These are phyloP conservation scores for Coregonus clupeaformis DNA, from an alignment of 2,113 vertebrate genomes.

Conservation along the genomic window DNA sequence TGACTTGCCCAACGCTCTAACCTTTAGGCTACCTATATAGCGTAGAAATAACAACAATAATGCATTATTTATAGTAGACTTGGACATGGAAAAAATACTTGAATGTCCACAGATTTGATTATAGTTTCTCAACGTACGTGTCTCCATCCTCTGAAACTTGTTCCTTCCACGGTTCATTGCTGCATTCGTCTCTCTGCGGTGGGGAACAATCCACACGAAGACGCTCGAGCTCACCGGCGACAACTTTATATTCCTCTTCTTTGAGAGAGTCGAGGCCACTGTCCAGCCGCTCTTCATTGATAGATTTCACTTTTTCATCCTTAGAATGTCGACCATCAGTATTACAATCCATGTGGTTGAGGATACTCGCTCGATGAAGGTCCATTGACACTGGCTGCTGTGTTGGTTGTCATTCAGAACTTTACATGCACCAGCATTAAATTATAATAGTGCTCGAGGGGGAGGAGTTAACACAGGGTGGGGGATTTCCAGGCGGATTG, in stretches of 20 bases:
- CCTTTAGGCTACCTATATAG: not conserved
- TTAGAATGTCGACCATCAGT: constrained; percentile 72
- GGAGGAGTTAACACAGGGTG: constrained; percentile 57
- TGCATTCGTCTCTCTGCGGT: constrained; percentile 13
- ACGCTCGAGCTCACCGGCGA: constrained; percentile 78
- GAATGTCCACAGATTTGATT: not conserved
- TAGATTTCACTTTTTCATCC: constrained; percentile 70
- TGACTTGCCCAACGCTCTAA: not conserved
- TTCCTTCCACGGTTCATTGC: constrained; percentile 76
- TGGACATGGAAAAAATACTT: too few species aligned
- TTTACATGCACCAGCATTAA: constrained; percentile 3
- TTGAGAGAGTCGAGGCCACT: constrained; percentile 93
- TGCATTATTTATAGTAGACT: not conserved
- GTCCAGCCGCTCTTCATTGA: constrained; percentile 83
- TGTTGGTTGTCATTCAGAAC: constrained; percentile 17
- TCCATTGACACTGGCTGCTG: constrained; percentile 52
- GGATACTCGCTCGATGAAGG: constrained; percentile 55
- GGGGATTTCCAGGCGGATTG: constrained; percentile 74
- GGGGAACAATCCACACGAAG: constrained; percentile 70
- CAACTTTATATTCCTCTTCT: constrained; percentile 86
- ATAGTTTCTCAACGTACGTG: constrained; percentile 80
- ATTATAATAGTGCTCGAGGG: constrained; percentile 6
- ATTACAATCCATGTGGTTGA: constrained; percentile 70
- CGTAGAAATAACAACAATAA: not conserved
- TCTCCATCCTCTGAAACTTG: constrained; percentile 91